Conservation (phyloP, 2,888 invertebrate species). For the Drosophila paranaensis region DNA sequence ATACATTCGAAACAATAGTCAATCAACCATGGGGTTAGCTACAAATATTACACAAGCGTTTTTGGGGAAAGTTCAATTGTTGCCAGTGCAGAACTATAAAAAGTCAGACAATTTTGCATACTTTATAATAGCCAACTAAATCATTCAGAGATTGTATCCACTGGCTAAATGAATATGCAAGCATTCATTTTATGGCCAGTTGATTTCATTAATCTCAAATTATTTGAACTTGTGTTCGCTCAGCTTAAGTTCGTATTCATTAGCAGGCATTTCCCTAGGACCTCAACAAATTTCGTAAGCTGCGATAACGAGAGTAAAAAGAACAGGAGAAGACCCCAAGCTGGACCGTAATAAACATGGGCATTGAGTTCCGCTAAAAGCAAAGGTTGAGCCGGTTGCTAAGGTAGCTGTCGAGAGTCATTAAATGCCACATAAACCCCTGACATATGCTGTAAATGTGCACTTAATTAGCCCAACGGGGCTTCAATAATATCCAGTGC, state of each 20-base stretch:
- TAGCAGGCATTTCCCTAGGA: constrained; percentile 7
- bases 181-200: constrained; percentile 21
- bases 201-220: constrained; percentile 34
- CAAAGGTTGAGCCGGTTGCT: constrained; percentile 9
- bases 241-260: constrained; percentile 47
- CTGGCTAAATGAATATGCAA: constrained; percentile 28
- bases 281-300: constrained; percentile 30
- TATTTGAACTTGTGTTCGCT: constrained; percentile 25
- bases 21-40: constrained; percentile 3
- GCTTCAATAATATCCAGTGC: constrained; percentile 36
- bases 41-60: not conserved
- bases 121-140: not conserved
- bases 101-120: not conserved
- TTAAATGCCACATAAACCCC: constrained; percentile 52
- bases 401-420: constrained; percentile 38
- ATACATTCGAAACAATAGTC: not conserved
- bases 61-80: not conserved
- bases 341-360: constrained; percentile 33
- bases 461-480: constrained; percentile 61
- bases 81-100: not conserved
- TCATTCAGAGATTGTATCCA: not conserved
- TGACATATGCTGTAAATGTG: constrained; percentile 50
- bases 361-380: constrained; percentile 29
- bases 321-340: constrained; percentile 1
- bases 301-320: constrained; percentile 5